A percentile compares a stretch with the other conserved stretches of the same genome.
These are phyloP conservation scores for Sepioteuthis lessoniana DNA, from an alignment of 2,888 invertebrate species.

Conservation along the genomic window DNA sequence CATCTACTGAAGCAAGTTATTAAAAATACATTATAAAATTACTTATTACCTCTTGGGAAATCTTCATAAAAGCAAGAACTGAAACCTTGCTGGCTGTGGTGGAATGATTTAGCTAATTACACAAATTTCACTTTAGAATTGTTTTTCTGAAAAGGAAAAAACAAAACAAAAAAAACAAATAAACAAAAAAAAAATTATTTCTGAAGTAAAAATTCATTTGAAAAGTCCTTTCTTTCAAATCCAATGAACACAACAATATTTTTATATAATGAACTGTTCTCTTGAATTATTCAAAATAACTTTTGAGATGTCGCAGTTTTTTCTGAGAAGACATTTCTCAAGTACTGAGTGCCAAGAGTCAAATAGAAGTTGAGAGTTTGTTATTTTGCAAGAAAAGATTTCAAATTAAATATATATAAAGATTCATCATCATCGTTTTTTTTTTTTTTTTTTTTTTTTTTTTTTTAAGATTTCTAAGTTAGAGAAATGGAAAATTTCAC, in stretches of 20 bases:
- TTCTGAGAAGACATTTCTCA: no score
- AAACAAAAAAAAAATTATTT: not conserved
- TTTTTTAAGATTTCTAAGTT: not conserved
- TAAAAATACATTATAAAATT: constrained; percentile 8
- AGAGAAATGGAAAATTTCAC: no score
- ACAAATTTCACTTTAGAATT: not conserved
- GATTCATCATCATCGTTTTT: no score
- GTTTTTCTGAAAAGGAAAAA: not conserved
- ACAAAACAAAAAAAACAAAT: no score
- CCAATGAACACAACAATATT: not conserved
- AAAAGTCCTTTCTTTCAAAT: not conserved
- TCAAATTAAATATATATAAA: no score
- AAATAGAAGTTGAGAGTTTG: not conserved
- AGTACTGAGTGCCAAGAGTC: not conserved
- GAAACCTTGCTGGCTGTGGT: not conserved
- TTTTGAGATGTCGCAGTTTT: not conserved
- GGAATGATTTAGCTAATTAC: not conserved
- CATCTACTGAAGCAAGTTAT: not conserved
- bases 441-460: no score
- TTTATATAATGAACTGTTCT: not conserved
- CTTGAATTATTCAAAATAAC: not conserved
- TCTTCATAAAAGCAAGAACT: not conserved
- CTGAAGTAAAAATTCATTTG: not conserved
- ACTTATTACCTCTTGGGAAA: not conserved
- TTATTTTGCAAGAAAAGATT: not conserved